Base-by-base conservation (phyloP, 2,113 vertebrate genomes). In the Rostratula benghalensis region DNA sequence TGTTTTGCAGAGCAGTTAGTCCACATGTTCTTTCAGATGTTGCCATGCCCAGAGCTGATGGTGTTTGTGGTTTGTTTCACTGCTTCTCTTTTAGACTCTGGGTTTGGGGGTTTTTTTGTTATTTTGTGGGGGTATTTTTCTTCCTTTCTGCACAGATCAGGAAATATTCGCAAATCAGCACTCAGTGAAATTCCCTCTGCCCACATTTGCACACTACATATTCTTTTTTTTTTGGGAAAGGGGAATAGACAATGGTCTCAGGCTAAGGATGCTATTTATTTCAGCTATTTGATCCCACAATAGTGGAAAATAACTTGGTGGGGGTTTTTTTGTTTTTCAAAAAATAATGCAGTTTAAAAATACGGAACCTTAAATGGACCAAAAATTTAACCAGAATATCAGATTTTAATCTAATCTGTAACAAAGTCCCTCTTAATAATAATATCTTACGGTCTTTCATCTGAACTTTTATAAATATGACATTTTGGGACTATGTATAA, bases 401-500 rank as follows among this genome's bases (percentile, higher is more conserved):
- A 21, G 10, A 74, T 59, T 80, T 71, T 74, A 13, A 8, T 63
- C 27, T 33, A 43, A 37, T 50, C 12, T 46, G 4, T 59, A 46
- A 88, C 45, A 18, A 88, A 60, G 11, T 82, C 7, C 79, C 85
- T 18, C 23, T 43, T 73, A 59, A 15, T 33, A 81, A 57, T 25
- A 12, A 59, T 77, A 54, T 60, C 43, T 75, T 80, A 10, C 15
- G 4, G 28, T 37, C 22, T 64, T 91, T 45, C 20, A 46, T 33
- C 7, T 57, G 10, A 97, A 90, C 50, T 37, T 43, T 61, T 50
- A 71, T 14, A 4, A 91, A 71, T n/a, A 92, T 77, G 53, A 87
- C 20, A 87, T 78, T 63, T 90, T 92, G 80, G 28, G 77, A 87
- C 20, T 45, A 41, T 91, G 37, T 48, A 27, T 83, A 95, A 94